phyloP scores from a whole-genome alignment of 2,888 invertebrate genomes.

The Halocaridina rubra region DNA sequence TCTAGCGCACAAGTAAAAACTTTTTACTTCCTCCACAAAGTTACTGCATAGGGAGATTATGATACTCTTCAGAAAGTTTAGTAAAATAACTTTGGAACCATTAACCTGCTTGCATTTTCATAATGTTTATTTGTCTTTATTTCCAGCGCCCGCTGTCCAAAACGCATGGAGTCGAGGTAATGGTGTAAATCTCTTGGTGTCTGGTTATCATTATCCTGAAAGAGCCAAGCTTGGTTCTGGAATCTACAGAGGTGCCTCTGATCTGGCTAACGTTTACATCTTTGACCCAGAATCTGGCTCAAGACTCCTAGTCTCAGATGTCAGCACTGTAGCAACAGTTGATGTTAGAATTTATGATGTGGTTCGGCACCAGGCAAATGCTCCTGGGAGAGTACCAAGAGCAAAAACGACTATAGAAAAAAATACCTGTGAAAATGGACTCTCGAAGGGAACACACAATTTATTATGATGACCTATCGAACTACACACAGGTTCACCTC shows the following conservation, averaged over 20 bases:
- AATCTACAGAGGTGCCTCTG: conserved; percentile 75
- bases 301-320: conserved; percentile 64
- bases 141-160: conserved; percentile 48
- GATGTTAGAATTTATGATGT: no score
- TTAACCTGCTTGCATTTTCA: no score
- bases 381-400: not conserved
- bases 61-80: no score
- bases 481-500: conserved; percentile 62
- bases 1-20: no score
- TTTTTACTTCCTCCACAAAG: no score
- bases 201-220: conserved; percentile 77
- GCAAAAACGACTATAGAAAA: not conserved
- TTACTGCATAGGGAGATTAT: no score
- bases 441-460: conserved; percentile 20
- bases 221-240: conserved; percentile 79
- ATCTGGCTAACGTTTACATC: conserved; percentile 68
- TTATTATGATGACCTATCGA: conserved; percentile 64
- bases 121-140: not conserved
- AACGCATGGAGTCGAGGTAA: conserved; percentile 76
- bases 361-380: not conserved
- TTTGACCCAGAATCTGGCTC: conserved; percentile 65
- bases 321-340: not conserved
- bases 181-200: conserved; percentile 78
- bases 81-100: no score
- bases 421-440: not conserved